Percentiles rank a stretch among this genome's conserved stretches.
Evolutionary conservation across 2,888 invertebrate species (phyloP).

Genomic region (Nebria salina): DNA sequence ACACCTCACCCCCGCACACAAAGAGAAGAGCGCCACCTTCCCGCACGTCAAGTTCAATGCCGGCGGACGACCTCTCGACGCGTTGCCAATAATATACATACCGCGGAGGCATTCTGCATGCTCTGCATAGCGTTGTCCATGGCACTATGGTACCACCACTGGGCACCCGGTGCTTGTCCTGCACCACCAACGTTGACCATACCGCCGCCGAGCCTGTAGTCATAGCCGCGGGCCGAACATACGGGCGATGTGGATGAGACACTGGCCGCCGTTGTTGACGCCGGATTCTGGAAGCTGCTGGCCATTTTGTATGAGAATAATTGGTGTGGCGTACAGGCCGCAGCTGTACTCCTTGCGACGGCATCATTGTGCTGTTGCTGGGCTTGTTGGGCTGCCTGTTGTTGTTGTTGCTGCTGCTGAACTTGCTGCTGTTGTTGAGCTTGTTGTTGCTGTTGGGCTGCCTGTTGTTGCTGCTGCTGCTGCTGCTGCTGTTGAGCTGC

Average conservation of each 20-base stretch:
- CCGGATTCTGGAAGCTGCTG: constrained; percentile 79
- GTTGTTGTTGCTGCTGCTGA: constrained; percentile 60
- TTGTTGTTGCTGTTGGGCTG: constrained; percentile 56
- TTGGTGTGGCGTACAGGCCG: constrained; percentile 73
- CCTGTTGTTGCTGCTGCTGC: constrained; percentile 55
- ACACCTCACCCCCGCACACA: constrained; percentile 38
- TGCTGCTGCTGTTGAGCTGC: constrained; percentile 57
- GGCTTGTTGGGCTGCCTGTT: constrained; percentile 62
- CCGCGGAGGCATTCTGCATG: constrained; percentile 54
- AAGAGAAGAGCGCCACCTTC: constrained; percentile 29
- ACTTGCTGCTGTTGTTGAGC: constrained; percentile 58
- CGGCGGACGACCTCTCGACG: constrained; percentile 4
- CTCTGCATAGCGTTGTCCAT: constrained; percentile 70
- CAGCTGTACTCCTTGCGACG: constrained; percentile 68
- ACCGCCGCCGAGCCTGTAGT: constrained; percentile 75
- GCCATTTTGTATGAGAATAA: constrained; percentile 88
- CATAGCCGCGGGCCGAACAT: constrained; percentile 69
- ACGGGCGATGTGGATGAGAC: constrained; percentile 72
- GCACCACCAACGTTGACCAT: constrained; percentile 61
- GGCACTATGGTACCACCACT: constrained; percentile 80
- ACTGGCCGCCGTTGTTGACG: constrained; percentile 72
- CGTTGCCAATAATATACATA: constrained; percentile 30
- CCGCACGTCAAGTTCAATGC: background rate
- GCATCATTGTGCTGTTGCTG: constrained; percentile 64
- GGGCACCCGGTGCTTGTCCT: constrained; percentile 66